A percentile compares a stretch with the other conserved stretches of the same genome.
Conservation (phyloP, 2,888 invertebrate genomes). For the Cheiracanthium punctorium region DNA sequence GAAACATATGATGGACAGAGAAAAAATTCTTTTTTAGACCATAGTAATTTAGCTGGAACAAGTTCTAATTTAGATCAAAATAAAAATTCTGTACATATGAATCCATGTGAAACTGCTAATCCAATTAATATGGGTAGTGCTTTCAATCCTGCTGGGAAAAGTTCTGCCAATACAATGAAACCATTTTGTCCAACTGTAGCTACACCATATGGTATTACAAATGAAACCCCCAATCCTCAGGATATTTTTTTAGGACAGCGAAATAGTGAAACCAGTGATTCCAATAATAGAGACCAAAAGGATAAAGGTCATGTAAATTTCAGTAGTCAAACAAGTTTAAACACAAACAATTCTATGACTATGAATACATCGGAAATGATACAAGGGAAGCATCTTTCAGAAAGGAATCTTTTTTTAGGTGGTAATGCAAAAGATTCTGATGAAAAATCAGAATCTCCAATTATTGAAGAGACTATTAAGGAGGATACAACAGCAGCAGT, state of each 20-base stretch:
- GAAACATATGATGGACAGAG: constrained; percentile 35
- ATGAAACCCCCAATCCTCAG: constrained; percentile 27
- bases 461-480: neutral
- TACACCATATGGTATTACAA: constrained; percentile 31
- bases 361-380: neutral
- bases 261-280: constrained; percentile 55
- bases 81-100: constrained; percentile 22
- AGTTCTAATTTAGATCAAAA: constrained; percentile 46
- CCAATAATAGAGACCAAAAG: neutral
- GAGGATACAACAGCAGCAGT: neutral
- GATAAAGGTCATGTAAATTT: too few species aligned
- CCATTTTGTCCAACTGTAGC: constrained; percentile 13
- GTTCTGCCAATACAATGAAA: constrained; percentile 19
- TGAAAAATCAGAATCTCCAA: neutral
- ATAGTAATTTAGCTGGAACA: constrained; percentile 60
- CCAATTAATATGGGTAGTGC: constrained; percentile 32
- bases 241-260: constrained; percentile 66
- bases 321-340: neutral
- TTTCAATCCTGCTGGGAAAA: constrained; percentile 29
- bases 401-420: constrained; percentile 5
- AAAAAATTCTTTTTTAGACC: constrained; percentile 65
- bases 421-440: neutral
- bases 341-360: neutral
- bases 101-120: constrained; percentile 24
- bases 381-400: neutral